Evolutionary conservation across 2,113 vertebrate genomes (phyloP), one percentile per base, ranked within the genome.

Genomic region (Corythornis madagascariensis): DNA sequence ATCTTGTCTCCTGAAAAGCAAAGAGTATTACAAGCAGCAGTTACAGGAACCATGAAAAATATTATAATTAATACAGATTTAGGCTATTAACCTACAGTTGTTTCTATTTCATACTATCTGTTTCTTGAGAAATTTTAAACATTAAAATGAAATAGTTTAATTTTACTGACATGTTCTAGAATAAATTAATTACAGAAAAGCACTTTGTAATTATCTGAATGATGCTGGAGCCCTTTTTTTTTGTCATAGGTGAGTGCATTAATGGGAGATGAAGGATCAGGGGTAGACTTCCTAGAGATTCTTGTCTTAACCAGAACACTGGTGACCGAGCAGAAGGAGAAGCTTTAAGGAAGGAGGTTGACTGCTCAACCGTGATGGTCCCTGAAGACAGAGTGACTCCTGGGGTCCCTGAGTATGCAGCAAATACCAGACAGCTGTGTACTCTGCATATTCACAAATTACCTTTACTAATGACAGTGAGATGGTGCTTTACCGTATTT

Each of bases 11-110:
- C 25, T 45, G 56, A 74, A 47, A 13, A 71, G 12, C 25, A 33
- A 12, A 24, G 8, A 12, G 3, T 70, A 48, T 26, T 64, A 64
- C 24, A 90, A 61, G 13, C 19, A 59, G 19, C 13, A 19, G 10
- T 28, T 53, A 84, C 87, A 90, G 31, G 45, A 87, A 82, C 21
- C 9, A 33, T 59, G 31, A 61, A 93, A 75, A 64, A 66, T 69
- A 28, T 20, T 18, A 5, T 28, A 75, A n/a, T 67, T 85, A 90
- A 63, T 35, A 85, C 33, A 82, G 59, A 69, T 50, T 83, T 59
- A 57, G 65, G 38, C 74, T 94, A 83, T 82, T 86, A 95, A 92
- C 63, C 74, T 96, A 56, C 20, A 79, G 38, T 56, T 88, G 47
- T 88, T 89, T 92, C 90, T 86, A 9, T 35, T 52, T 77, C 35